phyloP scores from a whole-genome alignment of 1,140 invertebrate species.

The Drosophila elegans region DNA sequence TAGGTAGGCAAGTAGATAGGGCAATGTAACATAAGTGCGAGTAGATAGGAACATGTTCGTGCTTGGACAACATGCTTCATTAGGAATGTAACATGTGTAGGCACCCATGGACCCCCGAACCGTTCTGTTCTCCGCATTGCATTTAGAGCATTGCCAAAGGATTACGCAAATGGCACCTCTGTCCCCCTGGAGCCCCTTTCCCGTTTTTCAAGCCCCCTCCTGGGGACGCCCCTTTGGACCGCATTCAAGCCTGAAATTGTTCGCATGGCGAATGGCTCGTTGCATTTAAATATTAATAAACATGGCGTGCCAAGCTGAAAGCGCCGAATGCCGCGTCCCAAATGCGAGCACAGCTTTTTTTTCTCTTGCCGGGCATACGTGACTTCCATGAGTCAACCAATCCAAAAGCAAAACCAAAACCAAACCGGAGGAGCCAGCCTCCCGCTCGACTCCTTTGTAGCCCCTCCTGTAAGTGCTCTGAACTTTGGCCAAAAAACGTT shows the following conservation, averaged over 20 bases:
- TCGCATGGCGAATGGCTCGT: slow-evolving; percentile 71
- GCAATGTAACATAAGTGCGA: slow-evolving; percentile 1
- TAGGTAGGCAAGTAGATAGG: slow-evolving; percentile 15
- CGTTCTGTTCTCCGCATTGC: slow-evolving; percentile 25
- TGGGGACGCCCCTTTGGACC: slow-evolving; percentile 6
- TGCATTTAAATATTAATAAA: slow-evolving; percentile 84
- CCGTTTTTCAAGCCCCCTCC: slow-evolving; percentile 2
- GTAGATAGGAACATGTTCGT: slow-evolving; percentile 45
- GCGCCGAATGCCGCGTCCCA: slow-evolving; percentile 64
- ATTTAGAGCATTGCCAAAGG: slow-evolving; percentile 56
- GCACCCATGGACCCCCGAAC: neutral
- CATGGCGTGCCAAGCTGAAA: slow-evolving; percentile 78
- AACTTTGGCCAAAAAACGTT: slow-evolving; percentile 74
- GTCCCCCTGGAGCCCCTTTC: neutral
- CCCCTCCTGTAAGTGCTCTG: slow-evolving; percentile 28
- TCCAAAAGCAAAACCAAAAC: neutral
- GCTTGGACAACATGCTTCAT: slow-evolving; percentile 71
- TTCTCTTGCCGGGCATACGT: slow-evolving; percentile 57
- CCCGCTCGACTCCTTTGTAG: slow-evolving; percentile 11
- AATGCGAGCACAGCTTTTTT: slow-evolving; percentile 59
- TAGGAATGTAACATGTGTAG: slow-evolving; percentile 75
- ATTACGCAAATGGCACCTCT: slow-evolving; percentile 52
- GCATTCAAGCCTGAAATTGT: slow-evolving; percentile 80
- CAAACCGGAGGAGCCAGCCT: slow-evolving; percentile 33
- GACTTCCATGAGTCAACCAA: slow-evolving; percentile 76